Conservation (phyloP, 2,888 invertebrate genomes). For the Epinotia bilunana region DNA sequence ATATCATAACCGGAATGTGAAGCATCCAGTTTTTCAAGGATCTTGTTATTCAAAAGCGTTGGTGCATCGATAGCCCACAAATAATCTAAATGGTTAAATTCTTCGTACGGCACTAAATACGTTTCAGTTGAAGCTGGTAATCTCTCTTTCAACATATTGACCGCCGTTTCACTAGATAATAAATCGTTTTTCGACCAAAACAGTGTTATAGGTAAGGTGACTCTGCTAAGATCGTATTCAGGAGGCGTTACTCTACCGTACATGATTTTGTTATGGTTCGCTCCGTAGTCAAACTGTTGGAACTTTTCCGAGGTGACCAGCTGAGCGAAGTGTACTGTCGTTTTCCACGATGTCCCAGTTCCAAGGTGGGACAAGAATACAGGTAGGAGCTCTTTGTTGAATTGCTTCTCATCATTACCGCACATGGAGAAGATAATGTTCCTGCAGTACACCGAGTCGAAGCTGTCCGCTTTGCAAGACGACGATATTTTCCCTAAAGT, state of each 20-base stretch:
- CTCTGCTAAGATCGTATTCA: conserved; percentile 84
- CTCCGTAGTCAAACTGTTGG: conserved; percentile 88
- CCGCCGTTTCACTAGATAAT: conserved; percentile 87
- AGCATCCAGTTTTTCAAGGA: conserved; percentile 66
- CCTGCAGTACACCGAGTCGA: conserved; percentile 86
- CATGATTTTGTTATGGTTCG: conserved; percentile 76
- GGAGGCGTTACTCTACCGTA: conserved; percentile 86
- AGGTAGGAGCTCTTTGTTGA: conserved; percentile 88
- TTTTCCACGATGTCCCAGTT: conserved; percentile 90
- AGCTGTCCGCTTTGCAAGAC: conserved; percentile 81
- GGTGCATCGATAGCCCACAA: conserved; percentile 86
- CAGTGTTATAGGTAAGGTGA: conserved; percentile 85
- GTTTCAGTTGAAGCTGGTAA: conserved; percentile 80
- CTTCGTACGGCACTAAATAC: conserved; percentile 83
- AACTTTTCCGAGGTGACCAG: conserved; percentile 84
- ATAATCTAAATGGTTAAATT: conserved; percentile 90
- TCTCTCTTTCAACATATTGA: conserved; percentile 74
- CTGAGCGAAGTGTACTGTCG: conserved; percentile 88
- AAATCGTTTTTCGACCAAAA: conserved; percentile 89
- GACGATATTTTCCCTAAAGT: conserved; percentile 83
- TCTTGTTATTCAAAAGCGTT: conserved; percentile 82
- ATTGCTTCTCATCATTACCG: conserved; percentile 88
- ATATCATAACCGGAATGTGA: conserved; percentile 34
- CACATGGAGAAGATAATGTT: conserved; percentile 88
- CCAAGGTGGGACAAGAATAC: conserved; percentile 88